Evolutionary conservation across 2,113 vertebrate species (phyloP).

Genomic region (Anolis sagrei): DNA sequence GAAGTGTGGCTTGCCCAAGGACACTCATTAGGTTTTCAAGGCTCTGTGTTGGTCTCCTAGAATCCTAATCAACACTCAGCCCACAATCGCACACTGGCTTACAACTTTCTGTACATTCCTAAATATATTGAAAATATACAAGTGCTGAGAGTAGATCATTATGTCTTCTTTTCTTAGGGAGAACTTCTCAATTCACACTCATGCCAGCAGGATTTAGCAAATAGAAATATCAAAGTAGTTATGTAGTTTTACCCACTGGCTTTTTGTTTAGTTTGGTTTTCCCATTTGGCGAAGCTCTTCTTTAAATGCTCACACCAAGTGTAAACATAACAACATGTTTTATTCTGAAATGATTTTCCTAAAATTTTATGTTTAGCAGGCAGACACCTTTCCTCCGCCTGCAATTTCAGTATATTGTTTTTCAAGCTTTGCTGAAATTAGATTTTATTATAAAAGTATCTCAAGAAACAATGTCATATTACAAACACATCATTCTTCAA

Average conservation of each 20-base stretch:
- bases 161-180: background rate
- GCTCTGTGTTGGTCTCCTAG: too few relatives aligned
- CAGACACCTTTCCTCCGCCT: background rate
- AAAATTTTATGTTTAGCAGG: background rate
- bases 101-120: too few relatives aligned
- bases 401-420: conserved; percentile 1
- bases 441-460: background rate
- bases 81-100: too few relatives aligned
- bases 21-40: too few relatives aligned
- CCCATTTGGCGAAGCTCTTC: conserved; percentile 1
- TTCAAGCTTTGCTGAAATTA: background rate
- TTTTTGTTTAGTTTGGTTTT: background rate
- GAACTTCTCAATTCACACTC: background rate
- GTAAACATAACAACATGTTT: background rate
- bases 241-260: conserved; percentile 27
- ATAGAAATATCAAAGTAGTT: conserved; percentile 13
- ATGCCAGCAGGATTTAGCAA: background rate
- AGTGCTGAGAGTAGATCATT: background rate
- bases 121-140: background rate
- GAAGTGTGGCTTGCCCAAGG: too few relatives aligned
- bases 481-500: background rate
- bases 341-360: background rate
- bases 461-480: background rate
- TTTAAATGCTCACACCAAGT: conserved; percentile 14
- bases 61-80: too few relatives aligned